Evolutionary conservation across 1,140 invertebrate genomes (phyloP).

Genomic region (Drosophila micromelanica): DNA sequence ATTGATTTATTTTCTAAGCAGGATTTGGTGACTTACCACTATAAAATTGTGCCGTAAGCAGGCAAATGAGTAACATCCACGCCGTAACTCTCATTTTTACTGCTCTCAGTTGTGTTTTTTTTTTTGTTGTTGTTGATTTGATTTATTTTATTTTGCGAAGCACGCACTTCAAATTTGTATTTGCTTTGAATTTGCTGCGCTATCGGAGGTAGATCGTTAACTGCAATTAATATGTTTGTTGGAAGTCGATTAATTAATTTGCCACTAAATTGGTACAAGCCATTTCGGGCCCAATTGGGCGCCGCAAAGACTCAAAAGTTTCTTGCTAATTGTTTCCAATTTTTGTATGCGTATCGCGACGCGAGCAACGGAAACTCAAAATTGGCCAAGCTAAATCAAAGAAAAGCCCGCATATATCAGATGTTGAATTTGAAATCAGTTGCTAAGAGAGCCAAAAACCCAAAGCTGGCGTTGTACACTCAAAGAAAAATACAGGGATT

Average conservation of each 20-base stretch:
- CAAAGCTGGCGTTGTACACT: not conserved
- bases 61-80: slow-evolving; percentile 64
- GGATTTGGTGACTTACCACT: slow-evolving; percentile 50
- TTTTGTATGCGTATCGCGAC: slow-evolving; percentile 46
- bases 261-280: slow-evolving; percentile 44
- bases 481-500: no score
- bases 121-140: slow-evolving; percentile 8
- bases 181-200: slow-evolving; percentile 40
- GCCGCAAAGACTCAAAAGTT: slow-evolving; percentile 49
- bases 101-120: slow-evolving; percentile 20
- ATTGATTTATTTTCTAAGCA: not conserved
- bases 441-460: not conserved
- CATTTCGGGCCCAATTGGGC: slow-evolving; percentile 35
- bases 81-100: slow-evolving; percentile 60
- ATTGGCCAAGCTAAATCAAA: slow-evolving; percentile 45
- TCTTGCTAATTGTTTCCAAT: slow-evolving; percentile 21
- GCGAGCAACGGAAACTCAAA: slow-evolving; percentile 51
- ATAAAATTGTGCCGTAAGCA: slow-evolving; percentile 63
- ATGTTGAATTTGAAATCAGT: slow-evolving; percentile 22
- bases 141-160: slow-evolving; percentile 34
- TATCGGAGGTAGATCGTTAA: slow-evolving; percentile 71
- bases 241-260: slow-evolving; percentile 60
- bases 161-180: slow-evolving; percentile 30
- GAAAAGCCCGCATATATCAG: slow-evolving; percentile 47
- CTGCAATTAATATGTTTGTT: slow-evolving; percentile 77